Evolutionary conservation across 2,888 invertebrate species (phyloP), one percentile per base, ranked within the genome.

Genomic region (Hermodice carunculata): DNA sequence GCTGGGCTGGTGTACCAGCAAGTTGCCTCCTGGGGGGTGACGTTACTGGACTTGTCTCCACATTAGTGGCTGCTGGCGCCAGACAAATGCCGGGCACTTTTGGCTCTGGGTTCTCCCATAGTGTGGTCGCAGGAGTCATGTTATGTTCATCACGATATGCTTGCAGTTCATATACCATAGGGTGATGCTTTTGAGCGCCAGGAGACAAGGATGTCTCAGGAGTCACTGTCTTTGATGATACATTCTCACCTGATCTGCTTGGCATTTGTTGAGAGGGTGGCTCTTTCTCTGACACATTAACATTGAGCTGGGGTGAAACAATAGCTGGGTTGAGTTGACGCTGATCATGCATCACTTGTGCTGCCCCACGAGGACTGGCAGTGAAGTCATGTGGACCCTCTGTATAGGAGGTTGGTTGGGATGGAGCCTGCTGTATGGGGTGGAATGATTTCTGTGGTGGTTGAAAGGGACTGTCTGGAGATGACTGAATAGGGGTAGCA

Each of bases 51-150:
- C 24, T 31, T 48, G 34, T 44, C 5, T 6, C 3, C 31, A 51
- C 19, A 8, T n/a, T n/a, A n/a, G 54, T 40, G 17, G n/a, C n/a
- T n/a, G 54, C 54, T 11, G 54, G 42, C 28, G 32, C 43, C 22
- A 54, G 40, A 1, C 48, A 17, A 17, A 34, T 32, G 26, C 48
- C 49, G 34, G 46, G 48, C 29, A 31, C 72, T 40, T 69, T 76
- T 62, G 79, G 67, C 49, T 76, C 77, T 26, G 76, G 73, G 52
- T 78, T 76, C 57, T 81, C 81, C 80, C 81, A 81, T 40, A 84
- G 64, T 1, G 82, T 80, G 22, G 82, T 78, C 5, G 81, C 81
- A 6, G 83, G 83, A 0, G 83, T 82, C 66, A 81, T 69, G 67
- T 29, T 56, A 70, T 3, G 43, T 64, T 40, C 67, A 68, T 48